These are phyloP conservation scores for Propithecus perrieri DNA, from an alignment of 2,797 vertebrate species.

Conservation along the genomic window DNA sequence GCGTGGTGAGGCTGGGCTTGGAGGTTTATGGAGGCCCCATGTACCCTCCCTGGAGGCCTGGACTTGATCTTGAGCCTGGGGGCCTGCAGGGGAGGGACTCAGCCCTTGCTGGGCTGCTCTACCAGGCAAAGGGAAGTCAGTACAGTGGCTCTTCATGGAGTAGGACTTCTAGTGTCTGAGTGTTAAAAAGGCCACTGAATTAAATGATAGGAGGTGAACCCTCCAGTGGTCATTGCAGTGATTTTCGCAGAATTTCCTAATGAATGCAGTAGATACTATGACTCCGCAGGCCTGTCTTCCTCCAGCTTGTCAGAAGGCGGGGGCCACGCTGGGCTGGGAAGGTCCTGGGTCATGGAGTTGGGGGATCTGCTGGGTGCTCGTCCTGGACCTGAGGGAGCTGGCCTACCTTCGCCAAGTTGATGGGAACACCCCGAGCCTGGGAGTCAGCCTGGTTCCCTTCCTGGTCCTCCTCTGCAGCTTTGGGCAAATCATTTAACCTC, in stretches of 20 bases:
- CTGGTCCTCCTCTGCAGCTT: not conserved
- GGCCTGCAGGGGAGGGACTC: accelerated
- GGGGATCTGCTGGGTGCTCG: no score
- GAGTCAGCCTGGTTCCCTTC: not conserved
- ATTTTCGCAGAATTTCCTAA: not conserved
- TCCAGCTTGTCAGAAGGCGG: not conserved
- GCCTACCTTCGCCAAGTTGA: not conserved
- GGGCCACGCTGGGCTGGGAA: not conserved
- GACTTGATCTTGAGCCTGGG: not conserved
- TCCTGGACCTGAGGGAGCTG: no score
- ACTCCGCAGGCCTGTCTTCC: accelerated
- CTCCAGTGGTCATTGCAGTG: no score
- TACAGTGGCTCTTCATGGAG: accelerated
- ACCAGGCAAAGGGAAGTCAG: not conserved
- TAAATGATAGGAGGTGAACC: not conserved
- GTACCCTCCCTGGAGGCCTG: not conserved
- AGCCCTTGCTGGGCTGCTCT: not conserved
- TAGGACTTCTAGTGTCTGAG: not conserved
- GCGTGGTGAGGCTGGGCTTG: not conserved
- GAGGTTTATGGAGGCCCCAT: not conserved
- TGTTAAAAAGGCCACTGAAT: not conserved
- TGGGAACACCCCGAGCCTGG: not conserved
- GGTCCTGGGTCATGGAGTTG: not conserved
- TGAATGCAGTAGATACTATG: accelerated
- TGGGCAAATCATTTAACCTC: not conserved